These are phyloP conservation scores for Bacillus rossius DNA, from an alignment of 1,140 invertebrate species.

Conservation along the genomic window DNA sequence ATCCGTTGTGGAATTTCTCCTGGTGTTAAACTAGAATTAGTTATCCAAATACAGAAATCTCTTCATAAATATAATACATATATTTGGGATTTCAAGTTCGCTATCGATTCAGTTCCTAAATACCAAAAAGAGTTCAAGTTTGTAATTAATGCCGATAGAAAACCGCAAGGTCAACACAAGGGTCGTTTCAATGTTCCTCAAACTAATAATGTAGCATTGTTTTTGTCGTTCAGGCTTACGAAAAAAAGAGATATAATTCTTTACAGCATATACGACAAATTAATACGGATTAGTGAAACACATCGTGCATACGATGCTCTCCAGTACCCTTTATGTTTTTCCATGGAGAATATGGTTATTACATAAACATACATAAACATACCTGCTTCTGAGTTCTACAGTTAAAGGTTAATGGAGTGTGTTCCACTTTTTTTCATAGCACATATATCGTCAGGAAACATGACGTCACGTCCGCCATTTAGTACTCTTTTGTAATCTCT, in stretches of 20 bases:
- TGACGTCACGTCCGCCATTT: no score
- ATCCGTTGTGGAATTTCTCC: not conserved
- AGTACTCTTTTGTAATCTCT: no score
- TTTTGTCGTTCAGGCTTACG: slow-evolving; percentile 15
- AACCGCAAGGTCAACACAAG: not conserved
- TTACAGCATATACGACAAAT: not conserved
- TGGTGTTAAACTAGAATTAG: no score
- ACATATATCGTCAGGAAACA: no score
- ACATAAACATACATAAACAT: no score
- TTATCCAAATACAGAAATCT: slow-evolving; percentile 23
- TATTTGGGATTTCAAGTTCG: slow-evolving; percentile 27
- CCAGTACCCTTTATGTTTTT: slow-evolving; percentile 45
- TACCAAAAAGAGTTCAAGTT: not conserved
- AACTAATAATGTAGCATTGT: slow-evolving; percentile 23
- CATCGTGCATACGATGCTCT: slow-evolving; percentile 40
- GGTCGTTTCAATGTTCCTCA: slow-evolving; percentile 21
- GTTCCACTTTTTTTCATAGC: no score
- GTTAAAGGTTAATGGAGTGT: no score
- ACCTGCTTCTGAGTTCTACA: no score
- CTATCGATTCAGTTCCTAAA: slow-evolving; percentile 22
- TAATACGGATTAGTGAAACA: slow-evolving; percentile 32
- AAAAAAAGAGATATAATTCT: slow-evolving; percentile 8
- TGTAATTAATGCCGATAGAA: not conserved
- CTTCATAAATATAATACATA: slow-evolving; percentile 26
- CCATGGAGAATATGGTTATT: slow-evolving; percentile 28